Evolutionary conservation across 2,797 vertebrate species (phyloP), one percentile per base, ranked within the genome.

Genomic region (Gambusia yucatana): DNA sequence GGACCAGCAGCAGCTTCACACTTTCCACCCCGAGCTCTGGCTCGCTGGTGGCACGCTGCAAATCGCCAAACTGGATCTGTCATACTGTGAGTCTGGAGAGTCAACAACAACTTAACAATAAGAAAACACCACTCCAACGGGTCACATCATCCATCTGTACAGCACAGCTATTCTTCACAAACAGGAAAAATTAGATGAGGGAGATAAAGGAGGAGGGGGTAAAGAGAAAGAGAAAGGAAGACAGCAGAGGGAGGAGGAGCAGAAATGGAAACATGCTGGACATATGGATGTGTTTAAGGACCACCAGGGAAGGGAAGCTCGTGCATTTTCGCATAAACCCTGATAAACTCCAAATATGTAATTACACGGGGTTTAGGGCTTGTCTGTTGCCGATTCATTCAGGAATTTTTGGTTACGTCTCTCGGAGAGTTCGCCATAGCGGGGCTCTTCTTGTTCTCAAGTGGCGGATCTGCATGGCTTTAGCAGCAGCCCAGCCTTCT

Each of bases 221-320:
- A 73, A 69, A 78, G 74, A 82, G 50, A 52, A 75, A 87, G 86
- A 83, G 79, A 76, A 80, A 79, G 84, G 69, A 80, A 76, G 88
- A 84, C 82, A 81, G 85, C 87, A 78, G 86, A 92, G 94, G 93
- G 92, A 94, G 93, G 92, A 94, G 93, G 91, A 94, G 92, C 92
- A 94, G 91, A 93, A 93, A 94, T 94, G 93, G 94, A 95, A 96
- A 95, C 95, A 95, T 90, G 89, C 86, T 72, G 88, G 91, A 95
- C 95, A 96, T 96, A 96, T 96, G 96, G 96, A 96, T 96, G 94
- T 96, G 95, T 96, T 96, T 96, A 96, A 95, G 95, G 96, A 96
- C 96, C 96, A 96, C 96, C 96, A 95, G 94, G 95, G 96, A 95
- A 96, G 96, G 94, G 93, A 95, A 96, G 96, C 95, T 95, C 94